Conservation (phyloP, 2,888 invertebrate genomes). For the Harpalus rubripes region DNA sequence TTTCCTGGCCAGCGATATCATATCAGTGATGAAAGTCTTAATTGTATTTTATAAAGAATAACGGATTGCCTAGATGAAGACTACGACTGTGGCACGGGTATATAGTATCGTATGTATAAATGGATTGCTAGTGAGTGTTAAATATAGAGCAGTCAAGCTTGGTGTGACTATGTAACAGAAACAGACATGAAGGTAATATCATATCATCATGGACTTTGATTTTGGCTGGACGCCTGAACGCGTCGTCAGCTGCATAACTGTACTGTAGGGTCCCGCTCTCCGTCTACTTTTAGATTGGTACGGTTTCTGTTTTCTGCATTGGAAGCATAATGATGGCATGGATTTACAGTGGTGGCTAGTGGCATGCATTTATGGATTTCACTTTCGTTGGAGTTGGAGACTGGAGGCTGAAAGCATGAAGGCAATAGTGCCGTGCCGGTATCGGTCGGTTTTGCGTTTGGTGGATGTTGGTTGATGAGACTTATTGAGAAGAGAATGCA, state of each 20-base stretch:
- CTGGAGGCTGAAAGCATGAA: constrained; percentile 3
- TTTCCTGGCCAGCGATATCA: constrained; percentile 59
- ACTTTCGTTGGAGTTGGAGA: constrained; percentile 10
- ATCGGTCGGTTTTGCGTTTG: constrained; percentile 35
- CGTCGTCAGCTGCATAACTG: constrained; percentile 75
- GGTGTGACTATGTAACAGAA: constrained; percentile 63
- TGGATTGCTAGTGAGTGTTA: constrained; percentile 64
- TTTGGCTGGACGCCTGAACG: constrained; percentile 61
- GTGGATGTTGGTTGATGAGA: constrained; percentile 12
- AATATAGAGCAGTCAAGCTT: constrained; percentile 64
- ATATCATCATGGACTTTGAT: constrained; percentile 64
- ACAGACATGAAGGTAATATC: constrained; percentile 65
- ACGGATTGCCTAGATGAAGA: constrained; percentile 6
- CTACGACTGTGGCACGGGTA: not conserved
- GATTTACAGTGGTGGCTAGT: not conserved
- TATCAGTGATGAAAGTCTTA: constrained; percentile 65
- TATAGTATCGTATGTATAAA: constrained; percentile 33
- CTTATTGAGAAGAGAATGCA: not conserved
- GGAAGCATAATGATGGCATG: constrained; percentile 26
- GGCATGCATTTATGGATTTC: constrained; percentile 12
- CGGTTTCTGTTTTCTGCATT: constrained; percentile 3
- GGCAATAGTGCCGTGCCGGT: constrained; percentile 1
- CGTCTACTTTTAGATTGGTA: constrained; percentile 73
- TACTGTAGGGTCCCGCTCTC: constrained; percentile 66
- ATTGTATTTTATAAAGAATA: not conserved